phyloP scores from a whole-genome alignment of 2,888 invertebrate genomes.

The Yponomeuta sedellus region DNA sequence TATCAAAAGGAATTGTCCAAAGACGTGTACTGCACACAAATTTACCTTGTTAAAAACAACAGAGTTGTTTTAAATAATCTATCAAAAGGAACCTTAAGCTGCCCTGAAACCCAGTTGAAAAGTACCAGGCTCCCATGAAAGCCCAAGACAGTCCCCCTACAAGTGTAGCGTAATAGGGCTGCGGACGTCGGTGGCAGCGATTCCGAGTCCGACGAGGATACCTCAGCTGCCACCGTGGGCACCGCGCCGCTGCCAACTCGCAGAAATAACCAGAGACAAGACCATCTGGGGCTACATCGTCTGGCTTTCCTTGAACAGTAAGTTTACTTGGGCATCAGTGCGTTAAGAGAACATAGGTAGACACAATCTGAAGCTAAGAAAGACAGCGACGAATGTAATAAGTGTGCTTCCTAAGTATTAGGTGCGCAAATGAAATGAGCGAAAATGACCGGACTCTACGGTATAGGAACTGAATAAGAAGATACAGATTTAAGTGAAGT shows the following conservation, averaged over 20 bases:
- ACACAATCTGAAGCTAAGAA: too few relatives aligned
- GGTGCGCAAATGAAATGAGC: background rate
- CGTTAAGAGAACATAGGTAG: too few relatives aligned
- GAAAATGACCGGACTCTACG: background rate
- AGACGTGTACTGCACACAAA: too few relatives aligned
- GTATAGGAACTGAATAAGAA: background rate
- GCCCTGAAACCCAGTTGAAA: background rate
- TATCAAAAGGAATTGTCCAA: too few relatives aligned
- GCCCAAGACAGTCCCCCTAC: background rate
- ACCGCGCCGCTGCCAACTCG: slow-evolving; percentile 45
- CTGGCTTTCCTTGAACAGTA: slow-evolving; percentile 36
- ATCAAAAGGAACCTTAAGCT: too few relatives aligned
- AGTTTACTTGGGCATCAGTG: slow-evolving; percentile 21
- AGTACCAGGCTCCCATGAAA: slow-evolving; percentile 9
- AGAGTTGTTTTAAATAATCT: too few relatives aligned
- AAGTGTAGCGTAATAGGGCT: slow-evolving; percentile 13
- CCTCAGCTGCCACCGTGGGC: slow-evolving; percentile 58
- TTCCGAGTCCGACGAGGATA: slow-evolving; percentile 86
- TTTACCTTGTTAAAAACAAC: too few relatives aligned
- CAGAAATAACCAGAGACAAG: slow-evolving; percentile 61
- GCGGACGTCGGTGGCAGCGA: slow-evolving; percentile 73
- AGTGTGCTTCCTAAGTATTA: background rate
- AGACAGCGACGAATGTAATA: too few relatives aligned
- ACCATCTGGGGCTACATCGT: slow-evolving; percentile 67
- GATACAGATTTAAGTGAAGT: too few relatives aligned